Base-by-base conservation (phyloP, 2,797 vertebrate genomes). In the Alca torda region DNA sequence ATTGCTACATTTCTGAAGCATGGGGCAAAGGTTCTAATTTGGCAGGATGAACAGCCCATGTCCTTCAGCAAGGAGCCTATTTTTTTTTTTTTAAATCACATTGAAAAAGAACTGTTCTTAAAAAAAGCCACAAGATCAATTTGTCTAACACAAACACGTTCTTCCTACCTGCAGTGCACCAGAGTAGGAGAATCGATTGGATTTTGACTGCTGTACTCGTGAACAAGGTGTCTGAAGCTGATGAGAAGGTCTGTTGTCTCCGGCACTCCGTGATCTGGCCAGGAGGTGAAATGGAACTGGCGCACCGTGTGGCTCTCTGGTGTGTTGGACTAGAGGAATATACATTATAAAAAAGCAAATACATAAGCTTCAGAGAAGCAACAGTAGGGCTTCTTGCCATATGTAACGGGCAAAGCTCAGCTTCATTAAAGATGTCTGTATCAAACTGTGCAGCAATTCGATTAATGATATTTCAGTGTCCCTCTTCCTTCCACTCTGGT, bases 221-320 rank as follows among this genome's bases (percentile, higher is more conserved):
- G 98, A 82, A 99, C 98, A 73, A 99, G 97, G 96, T 99, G 99
- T 92, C 99, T 98, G 56, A 99, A 99, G 96, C 98, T 98, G 97
- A 99, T 99, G 72, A 99, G 99, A 51, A 99, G 98, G 89, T 99
- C 99, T 1, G 99, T 99, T 96, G 99, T 99, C 95, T 99, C 98
- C 0, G 99, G 99, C 33, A 99, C 99, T 0, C 99, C 99, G 0
- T 99, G 99, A 97, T 99, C 99, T 0, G 99, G 99, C 99, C 99
- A 99, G 64, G 99, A 99, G 10, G 99, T 99, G 96, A 99, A 99
- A 93, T 99, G 99, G 98, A 99, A 99, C 43, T 99, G 99, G 21
- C 99, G 98, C 83, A 99, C 96, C 0, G 96, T 91, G 48, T 99
- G 99, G 57, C 98, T 98, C 97, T 99, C 99, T 1, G 98, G 96